Percentiles rank a stretch among this genome's conserved stretches.
Evolutionary conservation across 2,113 vertebrate species (phyloP).

Genomic region (Caranx ignobilis): DNA sequence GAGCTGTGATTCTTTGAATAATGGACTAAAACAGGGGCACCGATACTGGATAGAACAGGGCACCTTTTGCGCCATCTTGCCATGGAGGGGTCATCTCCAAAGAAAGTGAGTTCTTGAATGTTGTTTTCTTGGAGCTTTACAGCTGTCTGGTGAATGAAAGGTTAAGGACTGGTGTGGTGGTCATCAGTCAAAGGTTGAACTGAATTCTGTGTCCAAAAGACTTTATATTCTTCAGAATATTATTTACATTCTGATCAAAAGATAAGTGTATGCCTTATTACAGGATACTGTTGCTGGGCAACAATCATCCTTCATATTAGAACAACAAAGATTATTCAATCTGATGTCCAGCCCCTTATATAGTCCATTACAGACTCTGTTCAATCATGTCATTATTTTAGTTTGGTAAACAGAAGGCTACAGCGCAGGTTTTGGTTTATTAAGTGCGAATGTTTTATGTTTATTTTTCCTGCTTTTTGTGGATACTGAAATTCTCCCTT

Average conservation of each 20-base stretch:
- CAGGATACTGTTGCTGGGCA: accelerated
- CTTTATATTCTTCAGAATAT: neutral
- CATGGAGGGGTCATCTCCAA: conserved; percentile 75
- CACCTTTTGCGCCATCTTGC: conserved; percentile 44
- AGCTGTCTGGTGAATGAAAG: conserved; percentile 6
- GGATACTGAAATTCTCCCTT: too few relatives aligned
- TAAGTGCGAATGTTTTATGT: neutral
- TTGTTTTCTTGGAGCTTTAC: conserved; percentile 14
- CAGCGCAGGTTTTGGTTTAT: neutral
- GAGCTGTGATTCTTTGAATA: conserved; percentile 51
- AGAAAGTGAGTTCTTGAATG: conserved; percentile 74
- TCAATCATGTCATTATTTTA: neutral
- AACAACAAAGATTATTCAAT: neutral
- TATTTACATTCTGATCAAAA: neutral
- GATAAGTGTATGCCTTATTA: neutral
- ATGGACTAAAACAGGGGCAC: conserved; percentile 66
- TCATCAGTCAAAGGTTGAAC: conserved; percentile 35
- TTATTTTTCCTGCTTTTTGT: too few relatives aligned
- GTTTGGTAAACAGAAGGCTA: neutral
- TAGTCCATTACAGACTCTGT: neutral
- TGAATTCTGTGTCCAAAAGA: conserved; percentile 8
- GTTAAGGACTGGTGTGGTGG: conserved; percentile 22
- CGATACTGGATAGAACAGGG: conserved; percentile 31
- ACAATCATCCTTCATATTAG: neutral
- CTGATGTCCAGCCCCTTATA: neutral